phyloP scores from a whole-genome alignment of 2,113 vertebrate species.

The Sylvilagus bachmani region DNA sequence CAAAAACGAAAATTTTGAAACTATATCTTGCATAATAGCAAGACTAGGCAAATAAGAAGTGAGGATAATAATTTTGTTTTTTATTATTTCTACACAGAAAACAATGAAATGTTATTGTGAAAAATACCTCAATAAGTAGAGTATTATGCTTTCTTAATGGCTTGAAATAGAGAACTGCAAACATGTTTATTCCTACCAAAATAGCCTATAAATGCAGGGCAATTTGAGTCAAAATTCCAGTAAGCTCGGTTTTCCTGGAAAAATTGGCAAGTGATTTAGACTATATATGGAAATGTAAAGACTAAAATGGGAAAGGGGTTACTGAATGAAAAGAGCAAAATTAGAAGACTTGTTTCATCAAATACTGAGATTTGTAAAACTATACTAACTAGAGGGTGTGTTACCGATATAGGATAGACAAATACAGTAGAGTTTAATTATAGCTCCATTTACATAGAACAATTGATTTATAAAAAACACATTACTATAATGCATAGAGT shows the following conservation, averaged over 20 bases:
- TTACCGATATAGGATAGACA: background rate
- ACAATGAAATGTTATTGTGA: background rate
- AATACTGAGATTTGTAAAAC: background rate
- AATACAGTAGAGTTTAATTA: background rate
- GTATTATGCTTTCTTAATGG: background rate
- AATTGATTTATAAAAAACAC: background rate
- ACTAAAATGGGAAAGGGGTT: background rate
- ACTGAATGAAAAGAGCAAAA: background rate
- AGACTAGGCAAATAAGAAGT: background rate
- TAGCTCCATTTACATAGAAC: background rate
- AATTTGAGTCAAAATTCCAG: background rate
- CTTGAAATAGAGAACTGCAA: background rate
- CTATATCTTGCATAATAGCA: background rate
- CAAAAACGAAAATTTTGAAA: background rate
- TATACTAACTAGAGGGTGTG: background rate
- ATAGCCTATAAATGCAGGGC: background rate
- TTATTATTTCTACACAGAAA: background rate
- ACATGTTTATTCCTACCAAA: background rate
- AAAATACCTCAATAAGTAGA: background rate
- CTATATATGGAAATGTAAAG: background rate
- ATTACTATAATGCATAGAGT: background rate
- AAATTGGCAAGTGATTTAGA: background rate
- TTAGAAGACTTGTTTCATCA: background rate
- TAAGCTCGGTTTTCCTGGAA: background rate
- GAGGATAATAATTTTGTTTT: too few species aligned